Percentiles rank a stretch among this genome's conserved stretches.
Evolutionary conservation across 2,797 vertebrate genomes (phyloP).

Genomic region (Channallabes apus): DNA sequence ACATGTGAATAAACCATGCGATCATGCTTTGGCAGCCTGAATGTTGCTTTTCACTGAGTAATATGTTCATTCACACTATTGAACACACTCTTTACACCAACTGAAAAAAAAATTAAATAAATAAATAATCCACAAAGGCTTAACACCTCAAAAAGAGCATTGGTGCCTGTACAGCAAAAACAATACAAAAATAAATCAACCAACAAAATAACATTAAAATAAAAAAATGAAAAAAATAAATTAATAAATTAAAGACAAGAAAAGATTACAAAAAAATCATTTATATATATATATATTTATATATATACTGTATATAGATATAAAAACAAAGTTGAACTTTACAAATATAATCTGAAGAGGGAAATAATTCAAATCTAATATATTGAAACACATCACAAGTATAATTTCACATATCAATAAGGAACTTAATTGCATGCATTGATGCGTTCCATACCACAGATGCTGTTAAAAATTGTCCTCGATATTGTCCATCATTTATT

Average conservation of each 20-base stretch:
- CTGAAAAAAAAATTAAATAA: slow-evolving; percentile 61
- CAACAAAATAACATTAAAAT: slow-evolving; percentile 64
- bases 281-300: slow-evolving; percentile 53
- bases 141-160: slow-evolving; percentile 71
- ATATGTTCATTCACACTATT: slow-evolving; percentile 85
- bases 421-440: slow-evolving; percentile 85
- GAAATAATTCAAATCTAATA: slow-evolving; percentile 84
- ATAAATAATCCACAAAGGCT: slow-evolving; percentile 63
- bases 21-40: slow-evolving; percentile 86
- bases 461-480: slow-evolving; percentile 78
- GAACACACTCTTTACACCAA: slow-evolving; percentile 84
- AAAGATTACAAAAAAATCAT: slow-evolving; percentile 69
- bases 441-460: slow-evolving; percentile 84
- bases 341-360: slow-evolving; percentile 79
- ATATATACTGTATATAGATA: slow-evolving; percentile 69
- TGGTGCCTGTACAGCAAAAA: slow-evolving; percentile 74
- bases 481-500: slow-evolving; percentile 64
- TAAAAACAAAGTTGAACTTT: slow-evolving; percentile 76
- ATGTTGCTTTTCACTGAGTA: slow-evolving; percentile 84
- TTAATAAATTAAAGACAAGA: slow-evolving; percentile 66
- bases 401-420: slow-evolving; percentile 85
- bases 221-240: slow-evolving; percentile 38
- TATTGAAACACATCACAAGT: slow-evolving; percentile 86
- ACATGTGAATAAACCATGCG: slow-evolving; percentile 85
- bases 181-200: slow-evolving; percentile 76